Conservation (phyloP, 2,888 invertebrate species). For the Slavum lentiscoides region DNA sequence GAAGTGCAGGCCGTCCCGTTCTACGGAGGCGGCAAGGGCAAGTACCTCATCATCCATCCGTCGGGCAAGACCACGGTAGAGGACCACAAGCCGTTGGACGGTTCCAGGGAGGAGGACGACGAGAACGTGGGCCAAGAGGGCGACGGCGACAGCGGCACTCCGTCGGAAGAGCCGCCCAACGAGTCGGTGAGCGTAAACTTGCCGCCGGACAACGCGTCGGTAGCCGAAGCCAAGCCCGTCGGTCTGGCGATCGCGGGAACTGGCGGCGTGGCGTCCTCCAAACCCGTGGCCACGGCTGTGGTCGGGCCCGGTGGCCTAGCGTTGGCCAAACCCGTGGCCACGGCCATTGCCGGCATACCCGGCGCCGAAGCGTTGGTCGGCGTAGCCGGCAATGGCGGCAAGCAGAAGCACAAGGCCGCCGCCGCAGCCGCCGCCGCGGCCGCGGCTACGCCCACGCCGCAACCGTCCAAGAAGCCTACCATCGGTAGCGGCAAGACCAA, state of each 20-base stretch:
- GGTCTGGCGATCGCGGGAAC: conserved; percentile 61
- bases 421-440: conserved; percentile 61
- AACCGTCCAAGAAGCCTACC: conserved; percentile 57
- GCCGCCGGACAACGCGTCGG: conserved; percentile 67
- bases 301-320: conserved; percentile 73
- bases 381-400: conserved; percentile 53
- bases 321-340: conserved; percentile 71
- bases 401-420: conserved; percentile 61
- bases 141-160: conserved; percentile 57
- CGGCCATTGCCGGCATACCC: conserved; percentile 73
- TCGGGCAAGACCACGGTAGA: conserved; percentile 56
- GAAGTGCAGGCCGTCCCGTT: conserved; percentile 63
- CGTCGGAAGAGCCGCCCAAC: conserved; percentile 57
- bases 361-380: conserved; percentile 56
- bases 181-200: conserved; percentile 63
- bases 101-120: conserved; percentile 56
- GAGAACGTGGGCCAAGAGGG: conserved; percentile 58
- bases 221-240: conserved; percentile 77
- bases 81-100: conserved; percentile 52
- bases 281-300: conserved; percentile 73
- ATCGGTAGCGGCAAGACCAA: conserved; percentile 55
- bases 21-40: conserved; percentile 75
- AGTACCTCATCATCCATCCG: conserved; percentile 61
- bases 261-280: conserved; percentile 73
- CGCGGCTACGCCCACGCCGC: conserved; percentile 62